Conservation (phyloP, 2,888 invertebrate species). For the Dyspetes luteomarginatus region DNA sequence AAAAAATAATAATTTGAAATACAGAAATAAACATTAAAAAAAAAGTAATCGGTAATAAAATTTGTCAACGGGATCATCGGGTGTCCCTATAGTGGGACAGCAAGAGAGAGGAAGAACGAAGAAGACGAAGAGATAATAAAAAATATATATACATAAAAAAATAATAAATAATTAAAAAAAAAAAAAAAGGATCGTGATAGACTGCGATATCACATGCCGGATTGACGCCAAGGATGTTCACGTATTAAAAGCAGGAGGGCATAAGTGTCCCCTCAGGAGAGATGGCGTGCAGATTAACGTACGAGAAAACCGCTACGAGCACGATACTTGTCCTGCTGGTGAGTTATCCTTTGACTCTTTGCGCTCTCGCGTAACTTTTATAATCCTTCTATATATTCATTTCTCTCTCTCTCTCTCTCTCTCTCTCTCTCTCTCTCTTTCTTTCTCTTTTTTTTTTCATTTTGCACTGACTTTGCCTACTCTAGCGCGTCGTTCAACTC, state of each 20-base stretch:
- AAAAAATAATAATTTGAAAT: background rate
- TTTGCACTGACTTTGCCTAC: constrained; percentile 56
- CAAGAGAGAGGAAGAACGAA: constrained; percentile 57
- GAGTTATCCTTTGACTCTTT: constrained; percentile 71
- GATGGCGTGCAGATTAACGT: constrained; percentile 80
- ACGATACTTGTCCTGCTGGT: constrained; percentile 81
- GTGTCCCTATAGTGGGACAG: constrained; percentile 54
- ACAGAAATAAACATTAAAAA: constrained; percentile 9
- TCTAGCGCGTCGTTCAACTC: constrained; percentile 60
- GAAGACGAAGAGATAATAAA: constrained; percentile 76
- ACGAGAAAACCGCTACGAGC: constrained; percentile 79
- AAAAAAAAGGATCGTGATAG: constrained; percentile 14
- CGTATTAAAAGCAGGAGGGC: constrained; percentile 63
- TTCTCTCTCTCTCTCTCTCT: background rate
- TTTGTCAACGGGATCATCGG: constrained; percentile 3
- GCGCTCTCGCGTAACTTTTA: constrained; percentile 37
- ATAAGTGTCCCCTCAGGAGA: constrained; percentile 72
- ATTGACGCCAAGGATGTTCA: constrained; percentile 59
- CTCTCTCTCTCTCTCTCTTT: background rate
- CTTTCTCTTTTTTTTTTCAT: constrained; percentile 14
- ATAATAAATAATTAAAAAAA: background rate
- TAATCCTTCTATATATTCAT: constrained; percentile 16
- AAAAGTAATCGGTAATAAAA: constrained; percentile 38
- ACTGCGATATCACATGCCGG: constrained; percentile 51
- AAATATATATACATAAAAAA: background rate